Evolutionary conservation across 2,888 invertebrate species (phyloP), one percentile per base, ranked within the genome.

Genomic region (Julus scandinavius): DNA sequence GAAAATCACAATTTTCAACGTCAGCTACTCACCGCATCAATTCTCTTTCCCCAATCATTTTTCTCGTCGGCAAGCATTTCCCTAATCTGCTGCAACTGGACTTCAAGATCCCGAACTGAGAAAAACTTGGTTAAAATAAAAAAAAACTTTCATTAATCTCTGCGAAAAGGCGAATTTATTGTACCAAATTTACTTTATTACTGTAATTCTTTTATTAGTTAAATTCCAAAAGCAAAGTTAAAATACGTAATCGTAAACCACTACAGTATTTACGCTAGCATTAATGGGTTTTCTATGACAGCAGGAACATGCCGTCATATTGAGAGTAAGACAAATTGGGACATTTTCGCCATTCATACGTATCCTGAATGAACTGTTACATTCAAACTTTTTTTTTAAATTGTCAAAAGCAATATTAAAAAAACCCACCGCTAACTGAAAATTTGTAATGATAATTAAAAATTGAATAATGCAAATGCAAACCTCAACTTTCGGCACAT

Each of bases 1-100:
- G n/a, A 45, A 45, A 45, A 45, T 45, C 41, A 45, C 41, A 45
- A 45, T 45, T 45, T 45, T 17, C 3, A 86, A 40, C 9, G 20
- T 87, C 6, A 87, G 20, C 86, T 38, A 93, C 95, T 93, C 92
- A 98, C 97, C 90, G 96, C 95, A 89, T 98, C 98, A n/a, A 96
- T 95, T 89, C 99, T 93, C 92, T 97, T 97, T 93, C 97, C 98
- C 99, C 99, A 99, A 92, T 98, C 97, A 91, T 96, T 95, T 90
- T 94, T 95, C 84, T 96, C 93, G 93, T 98, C 97, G 2, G 95
- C 95, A 88, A 99, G 94, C 80, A 94, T 94, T 3, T 95, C 95
- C 90, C 95, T 94, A 87, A 97, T 95, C 90, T 94, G 94, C 58
- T 95, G 95, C 92, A 97, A 94, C 89, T 95, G 94, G 90, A 97